Conservation (phyloP, 1,140 invertebrate genomes). For the Scaptodrosophila lebanonensis region DNA sequence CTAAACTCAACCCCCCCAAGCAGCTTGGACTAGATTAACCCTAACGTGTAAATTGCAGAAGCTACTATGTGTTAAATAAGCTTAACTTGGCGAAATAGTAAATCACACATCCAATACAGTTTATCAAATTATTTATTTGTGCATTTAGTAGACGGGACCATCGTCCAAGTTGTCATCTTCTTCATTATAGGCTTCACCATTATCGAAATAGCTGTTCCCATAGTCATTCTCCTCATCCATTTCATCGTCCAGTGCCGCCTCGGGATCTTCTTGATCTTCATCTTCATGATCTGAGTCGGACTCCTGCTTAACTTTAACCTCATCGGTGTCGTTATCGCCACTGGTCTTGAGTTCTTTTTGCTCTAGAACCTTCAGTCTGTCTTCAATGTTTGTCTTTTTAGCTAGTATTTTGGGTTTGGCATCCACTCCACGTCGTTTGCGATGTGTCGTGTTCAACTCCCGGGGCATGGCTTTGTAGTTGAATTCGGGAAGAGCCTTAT, state of each 20-base stretch:
- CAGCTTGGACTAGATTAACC: slow-evolving; percentile 77
- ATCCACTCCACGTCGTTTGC: slow-evolving; percentile 40
- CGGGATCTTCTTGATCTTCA: slow-evolving; percentile 79
- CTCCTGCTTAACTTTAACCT: slow-evolving; percentile 77
- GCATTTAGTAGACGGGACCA: slow-evolving; percentile 82
- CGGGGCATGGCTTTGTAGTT: slow-evolving; percentile 80
- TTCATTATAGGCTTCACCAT: slow-evolving; percentile 90
- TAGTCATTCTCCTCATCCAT: slow-evolving; percentile 89
- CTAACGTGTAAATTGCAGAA: slow-evolving; percentile 42
- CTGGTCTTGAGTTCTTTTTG: slow-evolving; percentile 81
- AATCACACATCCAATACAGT: slow-evolving; percentile 49
- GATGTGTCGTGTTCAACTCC: slow-evolving; percentile 77
- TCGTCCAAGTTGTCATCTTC: slow-evolving; percentile 92
- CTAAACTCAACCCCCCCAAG: slow-evolving; percentile 81
- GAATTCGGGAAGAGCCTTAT: slow-evolving; percentile 77
- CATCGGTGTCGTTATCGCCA: slow-evolving; percentile 78
- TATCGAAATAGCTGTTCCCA: slow-evolving; percentile 90
- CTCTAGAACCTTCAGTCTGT: slow-evolving; percentile 78
- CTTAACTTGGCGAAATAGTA: slow-evolving; percentile 65
- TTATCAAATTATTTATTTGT: slow-evolving; percentile 30
- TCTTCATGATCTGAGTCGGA: slow-evolving; percentile 77
- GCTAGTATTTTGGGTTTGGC: slow-evolving; percentile 27
- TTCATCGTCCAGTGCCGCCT: slow-evolving; percentile 81
- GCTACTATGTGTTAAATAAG: slow-evolving; percentile 69
- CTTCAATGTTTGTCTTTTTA: slow-evolving; percentile 61